Base-by-base conservation (phyloP, 2,113 vertebrate species). In the Theropithecus gelada region DNA sequence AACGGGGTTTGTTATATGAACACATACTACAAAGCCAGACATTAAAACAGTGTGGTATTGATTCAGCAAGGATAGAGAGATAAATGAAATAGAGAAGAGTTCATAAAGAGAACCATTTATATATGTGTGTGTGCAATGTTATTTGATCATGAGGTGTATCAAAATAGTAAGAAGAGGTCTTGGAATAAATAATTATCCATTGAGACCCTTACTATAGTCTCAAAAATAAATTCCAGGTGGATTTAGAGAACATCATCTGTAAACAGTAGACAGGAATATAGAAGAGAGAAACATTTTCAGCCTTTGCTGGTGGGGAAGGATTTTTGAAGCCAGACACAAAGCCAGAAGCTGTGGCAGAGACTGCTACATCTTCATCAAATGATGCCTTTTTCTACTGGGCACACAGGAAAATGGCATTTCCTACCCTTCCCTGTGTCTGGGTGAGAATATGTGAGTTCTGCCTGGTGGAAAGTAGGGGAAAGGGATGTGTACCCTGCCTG, bases 321-420 rank as follows among this genome's bases (percentile, higher is more conserved):
- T 61, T 88, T 80, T 66, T 4, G 14, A 81, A 85, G 72, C 35
- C 68, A 79, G 64, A 76, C 79, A 38, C 35, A 48, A 80, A 90
- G 25, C 43, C 38, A 40, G 66, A 45, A 55, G 59, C 32, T 57
- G 7, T n/a, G 8, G 59, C 6, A 55, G 57, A 90, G 35, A 87
- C 0, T 38, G 70, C 17, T 6, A 8, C 3, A 9, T 45, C 38
- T 59, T 43, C 38, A 27, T 55, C 30, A 70, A 25, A 27, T 8
- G 57, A 27, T 82, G 30, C 11, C 50, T 64, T 12, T 45, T 73
- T 55, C 61, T n/a, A 27, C 32, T 72, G 70, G 79, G 48, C 4
- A 6, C 22, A 57, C 3, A 40, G 43, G 48, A 68, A 0, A 0
- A 35, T 2, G 14, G 8, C 17, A 48, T 72, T 48, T 83, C 61